Evolutionary conservation across 2,113 vertebrate species (phyloP).

Genomic region (Ptyas mucosa): DNA sequence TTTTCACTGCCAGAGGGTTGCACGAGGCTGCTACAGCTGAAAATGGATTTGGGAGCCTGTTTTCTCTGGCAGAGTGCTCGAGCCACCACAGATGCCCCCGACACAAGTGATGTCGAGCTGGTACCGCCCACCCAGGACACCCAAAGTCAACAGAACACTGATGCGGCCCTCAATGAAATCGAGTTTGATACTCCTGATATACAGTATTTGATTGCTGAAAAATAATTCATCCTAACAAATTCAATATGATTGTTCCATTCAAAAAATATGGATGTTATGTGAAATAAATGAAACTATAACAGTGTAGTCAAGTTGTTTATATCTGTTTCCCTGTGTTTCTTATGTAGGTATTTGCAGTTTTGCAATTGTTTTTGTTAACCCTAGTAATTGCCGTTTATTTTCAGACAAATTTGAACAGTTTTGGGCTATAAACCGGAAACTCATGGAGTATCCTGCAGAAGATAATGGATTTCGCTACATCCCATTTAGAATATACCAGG

Average conservation of each 20-base stretch:
- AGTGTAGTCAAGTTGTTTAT: background rate
- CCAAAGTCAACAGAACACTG: too few relatives aligned
- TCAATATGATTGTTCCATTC: background rate
- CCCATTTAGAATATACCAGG: slow-evolving; percentile 98
- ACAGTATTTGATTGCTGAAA: background rate
- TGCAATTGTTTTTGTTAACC: background rate
- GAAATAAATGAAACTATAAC: background rate
- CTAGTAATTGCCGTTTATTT: slow-evolving; percentile 42
- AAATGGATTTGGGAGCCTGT: too few relatives aligned
- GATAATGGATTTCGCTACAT: slow-evolving; percentile 95
- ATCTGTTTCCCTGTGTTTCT: background rate
- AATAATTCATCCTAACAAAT: background rate
- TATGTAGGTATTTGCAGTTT: background rate
- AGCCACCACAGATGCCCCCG: too few relatives aligned
- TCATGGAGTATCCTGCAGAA: slow-evolving; percentile 94
- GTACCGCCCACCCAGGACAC: too few relatives aligned
- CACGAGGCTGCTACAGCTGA: too few relatives aligned
- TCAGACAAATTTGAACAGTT: slow-evolving; percentile 99
- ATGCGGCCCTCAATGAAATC: too few relatives aligned
- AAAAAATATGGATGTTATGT: background rate
- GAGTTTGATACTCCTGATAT: too few relatives aligned
- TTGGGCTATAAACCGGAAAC: slow-evolving; percentile 98
- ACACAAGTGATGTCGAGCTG: too few relatives aligned
- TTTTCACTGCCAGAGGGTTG: too few relatives aligned
- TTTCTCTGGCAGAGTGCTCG: too few relatives aligned